Base-by-base conservation (phyloP, 1,140 invertebrate genomes). In the Philotrypesis tridentata region DNA sequence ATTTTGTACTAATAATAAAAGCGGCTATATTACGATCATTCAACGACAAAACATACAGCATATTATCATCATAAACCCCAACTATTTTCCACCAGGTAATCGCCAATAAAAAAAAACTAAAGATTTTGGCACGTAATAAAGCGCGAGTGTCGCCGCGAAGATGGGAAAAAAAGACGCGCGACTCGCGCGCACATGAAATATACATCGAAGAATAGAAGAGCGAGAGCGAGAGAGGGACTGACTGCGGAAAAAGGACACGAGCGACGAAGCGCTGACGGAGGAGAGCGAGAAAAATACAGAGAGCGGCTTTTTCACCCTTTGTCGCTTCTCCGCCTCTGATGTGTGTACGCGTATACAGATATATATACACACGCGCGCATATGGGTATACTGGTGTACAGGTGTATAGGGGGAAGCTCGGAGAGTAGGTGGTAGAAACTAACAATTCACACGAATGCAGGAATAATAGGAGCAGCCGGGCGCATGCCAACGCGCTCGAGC, bases 401-500 rank as follows among this genome's bases (percentile, higher is more conserved):
- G 7, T 43, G 12, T 43, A 43, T 43, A 43, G 40, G 40, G 17
- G 71, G 14, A 7, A n/a, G 71, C 23, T 65, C 3, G 27, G 84
- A 83, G 40, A 82, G 80, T 78, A 83, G 80, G 83, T 79, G 79
- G 79, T 40, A 67, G 82, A 84, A 85, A 61, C 40, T 60, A 61
- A 79, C 77, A 71, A 79, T 79, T 79, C 43, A n/a, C 68, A 61
- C 29, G 67, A 37, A 61, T 61, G 29, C 43, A 33, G 40, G 25
- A 71, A 79, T 79, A 79, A 79, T 71, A 79, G 77, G 29, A 70
- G 65, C 65, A 65, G 33, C 82, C 81, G 83, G 83, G 85, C 78
- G 83, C 83, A 85, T 81, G 82, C 83, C 82, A 84, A 82, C 85
- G 85, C 85, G 83, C 83, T 84, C 74, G 74, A 67, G 74, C 23